These are phyloP conservation scores for Paramisgurnus dabryanus DNA, from an alignment of 2,113 vertebrate species.

Conservation along the genomic window DNA sequence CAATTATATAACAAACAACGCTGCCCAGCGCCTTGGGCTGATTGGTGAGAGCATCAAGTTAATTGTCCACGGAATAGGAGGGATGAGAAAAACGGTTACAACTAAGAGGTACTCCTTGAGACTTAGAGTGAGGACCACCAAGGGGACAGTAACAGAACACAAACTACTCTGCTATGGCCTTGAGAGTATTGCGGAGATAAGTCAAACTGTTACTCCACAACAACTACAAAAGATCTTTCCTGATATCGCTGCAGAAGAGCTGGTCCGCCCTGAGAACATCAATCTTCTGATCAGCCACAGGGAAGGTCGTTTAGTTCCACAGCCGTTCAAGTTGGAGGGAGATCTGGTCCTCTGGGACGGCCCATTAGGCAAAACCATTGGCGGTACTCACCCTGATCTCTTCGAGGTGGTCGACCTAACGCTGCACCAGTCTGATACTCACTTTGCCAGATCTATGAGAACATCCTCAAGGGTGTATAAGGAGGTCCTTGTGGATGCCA, in stretches of 20 bases:
- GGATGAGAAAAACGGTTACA: background rate
- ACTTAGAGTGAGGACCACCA: slow-evolving; percentile 20
- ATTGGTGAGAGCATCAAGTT: slow-evolving; percentile 25
- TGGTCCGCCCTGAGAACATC: slow-evolving; percentile 26
- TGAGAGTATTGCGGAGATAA: slow-evolving; percentile 35
- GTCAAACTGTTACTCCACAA: slow-evolving; percentile 8
- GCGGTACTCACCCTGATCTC: background rate
- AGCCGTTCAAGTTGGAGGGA: slow-evolving; percentile 7
- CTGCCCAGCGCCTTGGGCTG: slow-evolving; percentile 17
- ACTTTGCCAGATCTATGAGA: background rate
- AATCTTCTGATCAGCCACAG: slow-evolving; percentile 20
- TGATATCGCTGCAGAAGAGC: slow-evolving; percentile 11
- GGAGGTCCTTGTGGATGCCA: background rate
- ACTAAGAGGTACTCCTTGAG: slow-evolving; percentile 21
- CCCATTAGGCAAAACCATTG: slow-evolving; percentile 1
- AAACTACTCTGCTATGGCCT: slow-evolving; percentile 27
- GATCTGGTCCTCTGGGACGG: slow-evolving; percentile 2
- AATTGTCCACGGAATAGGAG: slow-evolving; percentile 26
- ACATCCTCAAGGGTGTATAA: background rate
- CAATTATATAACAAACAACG: slow-evolving; percentile 29
- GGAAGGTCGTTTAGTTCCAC: slow-evolving; percentile 28
- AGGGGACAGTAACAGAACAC: slow-evolving; percentile 23
- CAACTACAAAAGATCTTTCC: slow-evolving; percentile 35
- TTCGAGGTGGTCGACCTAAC: background rate
- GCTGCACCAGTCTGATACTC: background rate